These are phyloP conservation scores for Nicator chloris DNA, from an alignment of 2,113 vertebrate genomes.

Conservation along the genomic window DNA sequence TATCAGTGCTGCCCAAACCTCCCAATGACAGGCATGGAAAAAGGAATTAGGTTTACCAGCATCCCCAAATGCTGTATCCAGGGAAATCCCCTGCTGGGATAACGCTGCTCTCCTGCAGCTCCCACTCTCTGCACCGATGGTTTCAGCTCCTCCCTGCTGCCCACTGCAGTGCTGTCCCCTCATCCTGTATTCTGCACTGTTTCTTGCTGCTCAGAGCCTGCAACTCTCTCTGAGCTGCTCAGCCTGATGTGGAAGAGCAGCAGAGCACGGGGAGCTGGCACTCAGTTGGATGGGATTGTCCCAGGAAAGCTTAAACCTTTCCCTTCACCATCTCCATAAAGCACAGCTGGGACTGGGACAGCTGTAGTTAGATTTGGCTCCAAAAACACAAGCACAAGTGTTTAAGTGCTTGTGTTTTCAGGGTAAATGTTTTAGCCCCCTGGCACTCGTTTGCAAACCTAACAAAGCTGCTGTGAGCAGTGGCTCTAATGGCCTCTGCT, in stretches of 20 bases:
- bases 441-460: background rate
- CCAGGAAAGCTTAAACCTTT: background rate
- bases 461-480: background rate
- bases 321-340: background rate
- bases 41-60: background rate
- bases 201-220: background rate
- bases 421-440: background rate
- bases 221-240: background rate
- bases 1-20: background rate
- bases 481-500: background rate
- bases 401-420: background rate
- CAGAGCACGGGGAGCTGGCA: background rate
- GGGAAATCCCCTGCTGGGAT: background rate
- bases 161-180: background rate
- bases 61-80: background rate
- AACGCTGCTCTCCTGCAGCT: background rate
- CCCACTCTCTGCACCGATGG: background rate
- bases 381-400: background rate
- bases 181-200: background rate
- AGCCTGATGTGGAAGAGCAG: background rate
- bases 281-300: background rate
- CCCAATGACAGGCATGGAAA: background rate
- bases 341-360: background rate
- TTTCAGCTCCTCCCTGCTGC: background rate
- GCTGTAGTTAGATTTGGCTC: background rate